Evolutionary conservation across 2,888 invertebrate genomes (phyloP), one percentile per base, ranked within the genome.

Genomic region (Leptopterna dolabrata): DNA sequence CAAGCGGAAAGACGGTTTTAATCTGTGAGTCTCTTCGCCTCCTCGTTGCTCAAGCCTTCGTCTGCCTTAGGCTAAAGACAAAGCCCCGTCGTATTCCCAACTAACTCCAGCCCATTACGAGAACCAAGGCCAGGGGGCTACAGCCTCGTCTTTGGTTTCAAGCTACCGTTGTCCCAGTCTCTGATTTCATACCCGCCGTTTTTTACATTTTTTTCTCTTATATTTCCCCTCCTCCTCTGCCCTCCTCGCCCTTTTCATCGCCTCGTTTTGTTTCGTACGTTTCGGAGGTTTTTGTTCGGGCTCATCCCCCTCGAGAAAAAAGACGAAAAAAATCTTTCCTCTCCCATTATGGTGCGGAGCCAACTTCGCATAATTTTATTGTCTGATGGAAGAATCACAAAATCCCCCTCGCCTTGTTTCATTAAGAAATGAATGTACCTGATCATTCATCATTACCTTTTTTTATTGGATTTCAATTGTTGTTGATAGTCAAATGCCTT

Each of bases 101-200:
- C 78, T 45, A 45, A 43, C 73, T 82, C 70, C 24, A 45, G 45
- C 24, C 84, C 70, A 45, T 43, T 70, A 84, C 45, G 29, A 70
- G 71, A 71, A 82, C 82, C 63, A 63, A 63, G 82, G 82, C 63
- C 82, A 84, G 84, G 71, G 84, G 30, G 30, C 71, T 41, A 14
- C 41, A 24, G 63, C 4, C 78, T 36, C 78, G 47, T 76, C 86
- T 86, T 86, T 86, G 86, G 76, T 78, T 78, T 78, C 86, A 78
- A 76, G 63, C 78, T 86, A 63, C 86, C 86, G 63, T 63, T 78
- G 76, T 78, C 76, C 55, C 55, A 78, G 63, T 51, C 78, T 86
- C 78, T 86, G 47, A 63, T 86, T 76, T 76, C 86, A 76, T 78
- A 76, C 63, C 63, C 76, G 78, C 47, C 71, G 55, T 36, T 47